Evolutionary conservation across 2,113 vertebrate genomes (phyloP).

Genomic region (Eleginops maclovinus): DNA sequence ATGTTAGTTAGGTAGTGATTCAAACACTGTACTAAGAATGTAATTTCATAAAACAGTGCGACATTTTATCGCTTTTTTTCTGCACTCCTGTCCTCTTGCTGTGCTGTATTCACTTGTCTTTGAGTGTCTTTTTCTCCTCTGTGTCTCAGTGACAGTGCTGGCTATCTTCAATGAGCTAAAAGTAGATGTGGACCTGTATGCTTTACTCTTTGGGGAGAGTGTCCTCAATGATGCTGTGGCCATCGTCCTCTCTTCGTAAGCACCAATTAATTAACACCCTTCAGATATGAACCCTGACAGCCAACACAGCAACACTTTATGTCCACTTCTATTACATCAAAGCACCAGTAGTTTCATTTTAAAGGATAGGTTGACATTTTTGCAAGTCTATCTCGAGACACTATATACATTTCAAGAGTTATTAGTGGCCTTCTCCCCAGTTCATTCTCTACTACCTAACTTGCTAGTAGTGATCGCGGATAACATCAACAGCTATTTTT

Average conservation of each 20-base stretch:
- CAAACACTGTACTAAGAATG: not conserved
- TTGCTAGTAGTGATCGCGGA: not conserved
- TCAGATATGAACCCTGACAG: constrained; percentile 12
- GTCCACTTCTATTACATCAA: not conserved
- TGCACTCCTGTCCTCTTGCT: not conserved
- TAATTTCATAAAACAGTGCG: not conserved
- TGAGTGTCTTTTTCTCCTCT: not conserved
- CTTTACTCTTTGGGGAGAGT: constrained; percentile 96
- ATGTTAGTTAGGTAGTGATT: not conserved
- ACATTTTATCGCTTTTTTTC: not conserved
- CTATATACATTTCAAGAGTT: not conserved
- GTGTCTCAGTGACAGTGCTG: constrained; percentile 92
- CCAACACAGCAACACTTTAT: not conserved
- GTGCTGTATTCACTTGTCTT: not conserved
- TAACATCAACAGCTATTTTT: not conserved
- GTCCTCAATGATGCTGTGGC: constrained; percentile 98
- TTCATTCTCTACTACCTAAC: not conserved
- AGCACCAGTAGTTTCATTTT: not conserved
- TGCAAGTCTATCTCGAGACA: constrained; percentile 3
- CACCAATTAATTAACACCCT: constrained; percentile 1
- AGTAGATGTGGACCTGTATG: constrained; percentile 97
- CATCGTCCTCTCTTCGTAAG: constrained; percentile 98
- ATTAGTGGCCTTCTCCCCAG: not conserved
- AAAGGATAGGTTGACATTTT: not conserved
- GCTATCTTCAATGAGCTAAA: constrained; percentile 98